Conservation (phyloP, 2,113 vertebrate species). For the Dascyllus trimaculatus region DNA sequence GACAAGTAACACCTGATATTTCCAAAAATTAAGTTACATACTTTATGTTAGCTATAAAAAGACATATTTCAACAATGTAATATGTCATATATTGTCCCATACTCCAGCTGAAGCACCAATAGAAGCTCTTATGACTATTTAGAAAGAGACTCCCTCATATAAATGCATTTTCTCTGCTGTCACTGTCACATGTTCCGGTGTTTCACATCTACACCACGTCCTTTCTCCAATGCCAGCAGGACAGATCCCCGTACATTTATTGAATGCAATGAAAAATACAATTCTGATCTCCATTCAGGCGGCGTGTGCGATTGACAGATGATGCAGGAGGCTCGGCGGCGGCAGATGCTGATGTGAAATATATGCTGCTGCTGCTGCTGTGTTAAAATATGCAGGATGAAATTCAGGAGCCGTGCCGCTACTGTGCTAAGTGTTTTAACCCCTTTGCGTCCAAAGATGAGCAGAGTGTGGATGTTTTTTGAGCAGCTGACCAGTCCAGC, state of each 20-base stretch:
- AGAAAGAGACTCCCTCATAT: neutral
- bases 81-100: neutral
- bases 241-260: constrained; percentile 31
- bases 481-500: constrained; percentile 2
- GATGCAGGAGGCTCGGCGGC: constrained; percentile 32
- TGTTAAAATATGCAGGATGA: constrained; percentile 70
- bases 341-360: constrained; percentile 60
- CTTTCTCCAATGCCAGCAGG: constrained; percentile 23
- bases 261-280: constrained; percentile 46
- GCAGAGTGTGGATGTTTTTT: constrained; percentile 7
- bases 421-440: constrained; percentile 45
- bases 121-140: neutral
- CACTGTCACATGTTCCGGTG: neutral
- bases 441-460: constrained; percentile 16
- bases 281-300: constrained; percentile 55
- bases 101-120: neutral
- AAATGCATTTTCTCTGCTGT: constrained; percentile 7
- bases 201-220: constrained; percentile 7
- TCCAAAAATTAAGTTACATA: too few species aligned
- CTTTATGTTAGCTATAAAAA: too few species aligned
- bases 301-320: constrained; percentile 42
- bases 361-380: constrained; percentile 31
- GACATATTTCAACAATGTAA: too few species aligned
- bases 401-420: constrained; percentile 25
- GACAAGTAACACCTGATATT: neutral